A percentile compares a stretch with the other conserved stretches of the same genome.
These are phyloP conservation scores for Cartodere bifasciata DNA, from an alignment of 2,888 invertebrate genomes.

Conservation along the genomic window DNA sequence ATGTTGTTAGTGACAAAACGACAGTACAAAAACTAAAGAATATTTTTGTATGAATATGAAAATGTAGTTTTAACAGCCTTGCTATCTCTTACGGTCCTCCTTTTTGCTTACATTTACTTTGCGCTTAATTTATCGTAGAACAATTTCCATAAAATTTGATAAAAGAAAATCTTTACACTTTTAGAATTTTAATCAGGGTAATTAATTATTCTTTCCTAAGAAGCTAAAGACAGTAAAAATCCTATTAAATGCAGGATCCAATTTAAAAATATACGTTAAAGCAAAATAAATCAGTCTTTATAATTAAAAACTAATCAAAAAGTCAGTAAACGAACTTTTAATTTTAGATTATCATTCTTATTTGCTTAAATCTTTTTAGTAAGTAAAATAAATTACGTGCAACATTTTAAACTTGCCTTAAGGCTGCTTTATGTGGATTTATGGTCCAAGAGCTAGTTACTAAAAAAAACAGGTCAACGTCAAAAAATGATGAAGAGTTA, in stretches of 20 bases:
- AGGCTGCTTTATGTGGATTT: too few relatives aligned
- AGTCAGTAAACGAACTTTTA: slow-evolving; percentile 1
- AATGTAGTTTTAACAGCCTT: too few relatives aligned
- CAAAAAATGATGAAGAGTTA: too few relatives aligned
- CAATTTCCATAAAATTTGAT: slow-evolving; percentile 1
- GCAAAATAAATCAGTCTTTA: slow-evolving; percentile 1
- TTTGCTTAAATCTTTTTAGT: too few relatives aligned
- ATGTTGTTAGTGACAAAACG: too few relatives aligned
- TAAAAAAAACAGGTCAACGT: too few relatives aligned
- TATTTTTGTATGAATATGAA: too few relatives aligned
- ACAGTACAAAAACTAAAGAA: too few relatives aligned
- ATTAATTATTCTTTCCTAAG: slow-evolving; percentile 9
- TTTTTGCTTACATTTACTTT: background rate
- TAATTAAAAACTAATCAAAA: slow-evolving; percentile 1
- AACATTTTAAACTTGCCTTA: too few relatives aligned
- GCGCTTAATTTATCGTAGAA: background rate
- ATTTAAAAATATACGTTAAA: slow-evolving; percentile 6
- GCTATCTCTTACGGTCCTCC: too few relatives aligned
- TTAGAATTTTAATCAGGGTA: slow-evolving; percentile 2
- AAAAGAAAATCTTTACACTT: background rate
- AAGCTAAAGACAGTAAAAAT: slow-evolving; percentile 6
- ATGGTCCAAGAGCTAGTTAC: too few relatives aligned
- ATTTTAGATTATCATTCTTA: background rate
- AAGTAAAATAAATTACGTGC: too few relatives aligned
- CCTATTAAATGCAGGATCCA: slow-evolving; percentile 4